A percentile compares a stretch with the other conserved stretches of the same genome.
Evolutionary conservation across 1,140 invertebrate genomes (phyloP).

Genomic region (Bombus polaris): DNA sequence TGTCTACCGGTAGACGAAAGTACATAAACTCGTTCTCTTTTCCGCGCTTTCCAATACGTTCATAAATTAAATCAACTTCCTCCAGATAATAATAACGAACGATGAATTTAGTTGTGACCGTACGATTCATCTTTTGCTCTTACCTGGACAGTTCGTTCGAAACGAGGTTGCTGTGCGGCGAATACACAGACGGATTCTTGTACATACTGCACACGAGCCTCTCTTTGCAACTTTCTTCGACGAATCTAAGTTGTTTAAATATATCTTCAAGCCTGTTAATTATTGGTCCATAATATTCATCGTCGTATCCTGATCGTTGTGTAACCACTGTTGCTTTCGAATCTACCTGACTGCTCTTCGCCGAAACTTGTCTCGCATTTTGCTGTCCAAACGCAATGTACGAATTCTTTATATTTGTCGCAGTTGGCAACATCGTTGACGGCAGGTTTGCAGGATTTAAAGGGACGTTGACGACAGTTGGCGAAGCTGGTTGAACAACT

Average conservation of each 20-base stretch:
- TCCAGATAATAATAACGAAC: background rate
- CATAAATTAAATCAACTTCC: background rate
- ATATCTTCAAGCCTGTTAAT: slow-evolving; percentile 89
- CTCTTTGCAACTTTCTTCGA: slow-evolving; percentile 88
- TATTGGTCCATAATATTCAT: slow-evolving; percentile 91
- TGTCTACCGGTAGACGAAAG: background rate
- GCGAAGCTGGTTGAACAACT: background rate
- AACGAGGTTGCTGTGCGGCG: slow-evolving; percentile 92
- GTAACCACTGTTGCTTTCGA: slow-evolving; percentile 5
- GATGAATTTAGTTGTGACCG: background rate
- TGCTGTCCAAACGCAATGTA: slow-evolving; percentile 39
- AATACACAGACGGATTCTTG: slow-evolving; percentile 89
- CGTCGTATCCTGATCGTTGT: slow-evolving; percentile 76
- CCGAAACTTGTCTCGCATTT: slow-evolving; percentile 18
- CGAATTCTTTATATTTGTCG: slow-evolving; percentile 42
- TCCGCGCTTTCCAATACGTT: background rate
- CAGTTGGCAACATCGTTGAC: background rate
- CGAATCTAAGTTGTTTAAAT: slow-evolving; percentile 86
- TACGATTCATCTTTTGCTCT: slow-evolving; percentile 80
- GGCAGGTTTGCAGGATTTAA: slow-evolving; percentile 4
- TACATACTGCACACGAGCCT: slow-evolving; percentile 92
- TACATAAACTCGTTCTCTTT: background rate
- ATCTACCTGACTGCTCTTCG: slow-evolving; percentile 30
- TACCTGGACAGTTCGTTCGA: slow-evolving; percentile 93
- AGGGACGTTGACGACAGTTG: background rate